phyloP scores from a whole-genome alignment of 2,797 vertebrate genomes.

The Fistularia tabacaria region DNA sequence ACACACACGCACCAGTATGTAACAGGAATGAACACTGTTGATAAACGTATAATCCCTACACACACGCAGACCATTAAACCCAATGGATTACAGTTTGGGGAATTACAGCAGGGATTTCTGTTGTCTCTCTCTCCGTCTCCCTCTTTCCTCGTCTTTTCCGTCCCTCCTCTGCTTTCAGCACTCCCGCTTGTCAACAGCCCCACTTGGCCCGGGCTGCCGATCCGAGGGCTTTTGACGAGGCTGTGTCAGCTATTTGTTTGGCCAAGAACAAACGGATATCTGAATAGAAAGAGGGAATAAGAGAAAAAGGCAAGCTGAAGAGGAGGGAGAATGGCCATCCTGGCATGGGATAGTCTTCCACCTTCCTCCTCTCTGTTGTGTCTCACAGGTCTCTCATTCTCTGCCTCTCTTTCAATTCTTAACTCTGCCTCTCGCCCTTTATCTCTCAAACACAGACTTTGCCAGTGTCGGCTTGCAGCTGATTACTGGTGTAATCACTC shows the following conservation, averaged over 20 bases:
- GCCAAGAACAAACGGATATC: conserved; percentile 62
- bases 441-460: conserved; percentile 67
- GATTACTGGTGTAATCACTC: conserved; percentile 76
- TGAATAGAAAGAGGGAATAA: conserved; percentile 52
- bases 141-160: conserved; percentile 48
- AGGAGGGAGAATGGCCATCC: conserved; percentile 51
- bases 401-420: conserved; percentile 42
- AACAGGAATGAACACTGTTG: conserved; percentile 66
- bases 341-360: conserved; percentile 68
- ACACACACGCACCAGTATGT: conserved; percentile 28
- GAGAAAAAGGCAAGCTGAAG: conserved; percentile 48
- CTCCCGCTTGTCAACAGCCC: conserved; percentile 74
- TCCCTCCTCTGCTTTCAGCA: conserved; percentile 65
- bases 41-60: conserved; percentile 76
- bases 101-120: conserved; percentile 73
- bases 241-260: conserved; percentile 75
- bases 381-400: conserved; percentile 50
- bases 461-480: conserved; percentile 67
- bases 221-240: conserved; percentile 73
- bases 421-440: conserved; percentile 61
- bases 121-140: conserved; percentile 64
- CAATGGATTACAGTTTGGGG: conserved; percentile 74
- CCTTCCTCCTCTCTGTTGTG: conserved; percentile 61
- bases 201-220: conserved; percentile 72
- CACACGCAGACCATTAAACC: conserved; percentile 68